Evolutionary conservation across 1,140 invertebrate species (phyloP), one percentile per base, ranked within the genome.

Genomic region (Musca vetustissima): DNA sequence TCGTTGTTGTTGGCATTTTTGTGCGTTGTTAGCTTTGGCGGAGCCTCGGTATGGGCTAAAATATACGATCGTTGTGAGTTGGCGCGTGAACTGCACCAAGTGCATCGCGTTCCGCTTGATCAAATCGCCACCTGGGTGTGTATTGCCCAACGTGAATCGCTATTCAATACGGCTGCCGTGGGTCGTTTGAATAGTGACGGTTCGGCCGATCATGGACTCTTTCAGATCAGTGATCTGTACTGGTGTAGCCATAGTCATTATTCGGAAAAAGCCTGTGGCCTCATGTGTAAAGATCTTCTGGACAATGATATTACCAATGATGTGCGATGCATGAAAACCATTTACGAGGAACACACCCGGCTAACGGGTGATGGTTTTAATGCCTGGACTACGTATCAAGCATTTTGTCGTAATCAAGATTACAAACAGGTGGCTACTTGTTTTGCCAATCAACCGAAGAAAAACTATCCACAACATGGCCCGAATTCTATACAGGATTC

Each of bases 61-160:
- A 80, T 90, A 22, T 91, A 87, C 78, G 85, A 86, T 9, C 83
- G 86, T 28, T 92, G 91, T 74, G 89, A 91, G 72, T 77, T 92
- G 25, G 90, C 89, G 9, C 82, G 84, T 64, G 89, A 91, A 71
- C 79, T 92, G 15, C 75, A 75, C 14, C 79, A 84, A 4, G 80
- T 85, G 19, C 84, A 87, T 67, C 84, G 86, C 32, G 82, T 89
- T 19, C 83, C 85, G 2, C 82, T 83, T 61, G 80, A 86, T 9
- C 84, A 91, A 72, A 80, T 91, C 32, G 82, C 89, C 21, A 89
- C 87, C 17, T 92, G 91, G 91, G 87, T 93, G 15, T 93, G 91
- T 83, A 89, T 93, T 59, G 89, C 89, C 0, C 85, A 86, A 71
- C 87, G 90, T 79, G 91, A 93, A 78, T 92, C 90, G 1, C 82